Evolutionary conservation across 2,113 vertebrate genomes (phyloP).

Genomic region (Xerus inauris): DNA sequence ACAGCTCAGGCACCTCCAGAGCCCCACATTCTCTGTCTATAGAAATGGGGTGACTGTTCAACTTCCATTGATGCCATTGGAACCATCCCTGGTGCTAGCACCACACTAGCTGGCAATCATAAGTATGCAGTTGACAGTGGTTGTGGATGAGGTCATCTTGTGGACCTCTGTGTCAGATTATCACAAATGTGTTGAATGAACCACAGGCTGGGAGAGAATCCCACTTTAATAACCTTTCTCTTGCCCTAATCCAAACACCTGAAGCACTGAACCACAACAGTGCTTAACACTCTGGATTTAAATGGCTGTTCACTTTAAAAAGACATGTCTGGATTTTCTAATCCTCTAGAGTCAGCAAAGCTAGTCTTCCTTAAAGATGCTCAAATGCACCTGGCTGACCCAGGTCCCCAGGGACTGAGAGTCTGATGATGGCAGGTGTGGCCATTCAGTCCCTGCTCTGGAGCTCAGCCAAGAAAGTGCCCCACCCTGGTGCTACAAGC

Average conservation of each 20-base stretch:
- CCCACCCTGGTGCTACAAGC: not conserved
- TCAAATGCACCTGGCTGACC: slow-evolving; percentile 54
- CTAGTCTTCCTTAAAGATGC: slow-evolving; percentile 74
- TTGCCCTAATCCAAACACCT: not conserved
- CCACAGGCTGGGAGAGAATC: too few species aligned
- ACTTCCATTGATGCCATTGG: too few species aligned
- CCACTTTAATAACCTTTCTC: not conserved
- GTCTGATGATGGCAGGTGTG: slow-evolving; percentile 68
- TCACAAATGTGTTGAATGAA: not conserved
- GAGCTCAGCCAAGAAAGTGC: not conserved
- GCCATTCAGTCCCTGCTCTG: slow-evolving; percentile 34
- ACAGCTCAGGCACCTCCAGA: not conserved
- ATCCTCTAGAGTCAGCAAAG: slow-evolving; percentile 66
- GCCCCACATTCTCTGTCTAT: not conserved
- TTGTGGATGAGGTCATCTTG: not conserved
- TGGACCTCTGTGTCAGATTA: not conserved
- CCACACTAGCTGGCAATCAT: rapidly evolving
- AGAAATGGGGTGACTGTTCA: not conserved
- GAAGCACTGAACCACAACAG: not conserved
- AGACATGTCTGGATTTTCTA: slow-evolving; percentile 64
- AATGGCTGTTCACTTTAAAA: slow-evolving; percentile 34
- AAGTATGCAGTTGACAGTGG: rapidly evolving
- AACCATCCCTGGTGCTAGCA: rapidly evolving
- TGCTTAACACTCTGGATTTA: not conserved
- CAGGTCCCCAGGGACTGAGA: not conserved